A percentile compares a stretch with the other conserved stretches of the same genome.
Evolutionary conservation across 1,140 invertebrate genomes (phyloP).

Genomic region (Lordiphosa collinella): DNA sequence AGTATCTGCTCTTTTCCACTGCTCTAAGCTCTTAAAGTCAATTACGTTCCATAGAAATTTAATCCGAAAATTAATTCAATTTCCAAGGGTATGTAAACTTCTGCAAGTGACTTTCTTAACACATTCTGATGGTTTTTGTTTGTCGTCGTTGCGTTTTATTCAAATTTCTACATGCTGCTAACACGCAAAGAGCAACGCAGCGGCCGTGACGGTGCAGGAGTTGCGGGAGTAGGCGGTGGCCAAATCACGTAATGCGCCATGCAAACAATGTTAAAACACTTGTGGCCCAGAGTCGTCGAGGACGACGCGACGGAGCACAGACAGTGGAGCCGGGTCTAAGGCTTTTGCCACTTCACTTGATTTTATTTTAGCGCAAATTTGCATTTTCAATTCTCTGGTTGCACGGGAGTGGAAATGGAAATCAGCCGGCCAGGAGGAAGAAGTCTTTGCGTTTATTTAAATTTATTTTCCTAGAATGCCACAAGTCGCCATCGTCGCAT

Average conservation of each 20-base stretch:
- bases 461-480: slow-evolving; percentile 77
- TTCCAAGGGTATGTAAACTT: slow-evolving; percentile 21
- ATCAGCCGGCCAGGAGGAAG: slow-evolving; percentile 2
- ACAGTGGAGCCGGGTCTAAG: not conserved
- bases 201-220: slow-evolving; percentile 8
- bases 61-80: not conserved
- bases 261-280: slow-evolving; percentile 77
- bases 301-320: not conserved
- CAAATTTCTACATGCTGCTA: slow-evolving; percentile 67
- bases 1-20: too few species aligned
- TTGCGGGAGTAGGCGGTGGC: slow-evolving; percentile 43
- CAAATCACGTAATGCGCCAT: slow-evolving; percentile 74
- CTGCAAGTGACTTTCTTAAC: not conserved
- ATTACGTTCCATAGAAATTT: too few species aligned
- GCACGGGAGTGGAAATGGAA: not conserved
- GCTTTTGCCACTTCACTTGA: slow-evolving; percentile 35
- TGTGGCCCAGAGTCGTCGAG: slow-evolving; percentile 40
- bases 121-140: not conserved
- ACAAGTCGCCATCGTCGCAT: slow-evolving; percentile 65
- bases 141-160: slow-evolving; percentile 51
- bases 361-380: slow-evolving; percentile 66
- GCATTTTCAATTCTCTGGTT: slow-evolving; percentile 54
- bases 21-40: too few species aligned
- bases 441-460: slow-evolving; percentile 63
- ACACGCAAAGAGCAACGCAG: slow-evolving; percentile 48